These are phyloP conservation scores for Phrynosoma blainvillii DNA, from an alignment of 2,113 vertebrate genomes.

Conservation along the genomic window DNA sequence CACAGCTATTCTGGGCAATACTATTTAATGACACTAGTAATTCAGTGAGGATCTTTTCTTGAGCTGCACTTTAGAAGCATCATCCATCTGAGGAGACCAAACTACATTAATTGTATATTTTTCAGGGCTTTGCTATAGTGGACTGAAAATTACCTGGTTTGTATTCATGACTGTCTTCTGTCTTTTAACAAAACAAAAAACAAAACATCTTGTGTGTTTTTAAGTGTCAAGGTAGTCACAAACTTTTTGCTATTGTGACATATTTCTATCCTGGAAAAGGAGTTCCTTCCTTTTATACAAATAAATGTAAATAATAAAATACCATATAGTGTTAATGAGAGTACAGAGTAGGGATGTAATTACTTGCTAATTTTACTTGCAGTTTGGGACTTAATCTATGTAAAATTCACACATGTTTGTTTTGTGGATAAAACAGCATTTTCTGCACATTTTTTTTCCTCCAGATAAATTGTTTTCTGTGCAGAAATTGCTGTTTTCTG, in stretches of 20 bases:
- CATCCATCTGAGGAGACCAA: conserved; percentile 4
- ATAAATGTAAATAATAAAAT: background rate
- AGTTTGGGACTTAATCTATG: too few relatives aligned
- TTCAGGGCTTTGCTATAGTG: background rate
- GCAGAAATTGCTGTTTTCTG: too few relatives aligned
- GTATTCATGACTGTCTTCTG: background rate
- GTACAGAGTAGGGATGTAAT: background rate
- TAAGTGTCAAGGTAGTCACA: background rate
- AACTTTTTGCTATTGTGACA: background rate
- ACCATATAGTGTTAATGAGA: background rate
- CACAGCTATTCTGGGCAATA: background rate
- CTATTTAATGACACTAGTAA: background rate
- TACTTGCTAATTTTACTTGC: too few relatives aligned
- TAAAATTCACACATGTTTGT: too few relatives aligned
- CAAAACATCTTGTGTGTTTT: background rate
- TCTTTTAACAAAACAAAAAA: background rate
- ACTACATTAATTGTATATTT: background rate
- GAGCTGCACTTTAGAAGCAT: background rate
- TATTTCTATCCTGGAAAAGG: background rate
- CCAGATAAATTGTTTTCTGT: too few relatives aligned
- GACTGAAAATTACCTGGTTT: background rate
- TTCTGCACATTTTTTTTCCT: too few relatives aligned
- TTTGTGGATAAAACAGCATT: too few relatives aligned
- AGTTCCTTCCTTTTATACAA: background rate
- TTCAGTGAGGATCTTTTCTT: background rate